Base-by-base conservation (phyloP, 2,113 vertebrate species). In the Nibea albiflora region DNA sequence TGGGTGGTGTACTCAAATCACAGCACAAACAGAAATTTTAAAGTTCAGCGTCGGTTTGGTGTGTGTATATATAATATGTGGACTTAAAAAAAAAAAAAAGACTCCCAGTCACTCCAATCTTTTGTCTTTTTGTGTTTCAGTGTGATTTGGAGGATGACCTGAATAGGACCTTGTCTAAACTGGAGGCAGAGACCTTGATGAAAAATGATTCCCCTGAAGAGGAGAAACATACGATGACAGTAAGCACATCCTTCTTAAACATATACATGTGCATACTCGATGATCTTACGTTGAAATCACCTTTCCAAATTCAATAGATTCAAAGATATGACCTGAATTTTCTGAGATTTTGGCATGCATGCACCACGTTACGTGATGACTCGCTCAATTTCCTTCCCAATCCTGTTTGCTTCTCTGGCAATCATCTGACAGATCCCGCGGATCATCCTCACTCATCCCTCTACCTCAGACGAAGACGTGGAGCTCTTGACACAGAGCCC, bases 381-480 rank as follows among this genome's bases (percentile, higher is more conserved):
- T 3, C 39, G 4, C 44, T 73, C 47, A 15, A 83, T 78, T 73
- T 47, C 26, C 65, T 60, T 39, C 15, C 53, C 46, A 70, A 64
- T 80, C 15, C 42, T 16, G 24, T 56, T 82, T 62, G 24, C 71
- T 42, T 66, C 19, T 60, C 24, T 82, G 61, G 20, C 67, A 80
- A 71, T 87, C 71, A 75, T 84, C 49, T 74, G 83, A 66, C 92
- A 97, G 96, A 95, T 97, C 86, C 96, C 96, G 61, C 87, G 90
- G 76, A 96, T 97, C 88, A 95, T 97, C 89, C 94, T 98, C 84
- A 97, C 95, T 1, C 93, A 93, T 81, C 96, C 97, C 57, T 97
- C 94, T 1, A 96, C 95, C 90, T 98, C 96, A 1, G 95, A 96
- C 78, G 96, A 97, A 73, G 95, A 97, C 16, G 87, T 87, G 0